Evolutionary conservation across 2,888 invertebrate species (phyloP), one percentile per base, ranked within the genome.

Genomic region (Tetramorium bicarinatum): DNA sequence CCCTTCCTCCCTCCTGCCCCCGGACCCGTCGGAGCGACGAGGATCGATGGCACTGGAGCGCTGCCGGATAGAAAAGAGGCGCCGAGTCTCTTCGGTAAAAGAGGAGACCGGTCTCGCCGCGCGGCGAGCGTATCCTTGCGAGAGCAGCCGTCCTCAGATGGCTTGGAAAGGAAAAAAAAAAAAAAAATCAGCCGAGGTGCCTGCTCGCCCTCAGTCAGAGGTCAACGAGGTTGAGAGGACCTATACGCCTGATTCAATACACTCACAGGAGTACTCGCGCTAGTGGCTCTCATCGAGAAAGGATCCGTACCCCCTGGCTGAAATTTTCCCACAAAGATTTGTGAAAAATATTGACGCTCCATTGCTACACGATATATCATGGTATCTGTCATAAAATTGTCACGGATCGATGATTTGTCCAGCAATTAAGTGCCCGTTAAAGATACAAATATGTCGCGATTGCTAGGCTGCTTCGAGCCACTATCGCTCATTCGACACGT

Each of bases 191-290:
- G 85, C 67, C 71, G 84, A 84, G 85, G 82, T 83, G 86, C 81
- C 80, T 79, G 83, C 83, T 86, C 81, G 86, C 77, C 56, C 87
- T 86, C 86, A 76, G 88, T 87, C 90, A 90, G 85, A 85, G 89
- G 89, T 89, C 90, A 89, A 89, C 89, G 81, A 89, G 88, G 84
- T 77, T 87, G 87, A 79, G 54, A 84, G 87, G 88, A 90, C 87
- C 82, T 85, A 69, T 69, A 88, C 67, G 69, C 75, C 75, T 84
- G 83, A 83, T 83, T 81, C 80, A 72, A 86, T 84, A 83, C 82
- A 54, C 34, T 54, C 85, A 72, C 71, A 34, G 25, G 59, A 25
- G 52, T 49, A 29, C 41, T 21, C 47, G 15, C 1, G 52, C 52
- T 21, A 88, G 87, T 56, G 87, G 86, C 77, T 89, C 87, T 84